These are phyloP conservation scores for Andricus grossulariae DNA, from an alignment of 1,140 invertebrate species.

Conservation along the genomic window DNA sequence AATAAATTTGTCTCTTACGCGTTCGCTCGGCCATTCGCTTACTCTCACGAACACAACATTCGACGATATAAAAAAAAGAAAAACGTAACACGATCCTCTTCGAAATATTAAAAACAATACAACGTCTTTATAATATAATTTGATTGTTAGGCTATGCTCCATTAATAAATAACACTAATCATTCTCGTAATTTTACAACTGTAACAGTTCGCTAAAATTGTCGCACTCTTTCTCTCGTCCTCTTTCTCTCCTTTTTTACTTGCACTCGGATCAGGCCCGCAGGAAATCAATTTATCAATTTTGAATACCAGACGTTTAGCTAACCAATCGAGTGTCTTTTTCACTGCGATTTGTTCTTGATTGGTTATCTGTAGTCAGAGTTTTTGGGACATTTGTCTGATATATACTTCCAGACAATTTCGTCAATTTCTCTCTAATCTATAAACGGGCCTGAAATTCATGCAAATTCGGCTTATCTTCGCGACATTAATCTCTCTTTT, in stretches of 20 bases:
- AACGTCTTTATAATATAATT: constrained; percentile 33
- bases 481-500: constrained; percentile 32
- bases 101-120: constrained; percentile 28
- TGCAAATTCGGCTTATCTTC: constrained; percentile 47
- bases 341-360: background rate
- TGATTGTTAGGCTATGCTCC: constrained; percentile 36
- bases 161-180: constrained; percentile 54
- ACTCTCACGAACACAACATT: constrained; percentile 41
- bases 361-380: constrained; percentile 9
- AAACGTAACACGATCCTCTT: constrained; percentile 29
- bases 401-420: no score
- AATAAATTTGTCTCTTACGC: constrained; percentile 28
- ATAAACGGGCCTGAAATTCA: background rate
- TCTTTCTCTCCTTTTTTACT: constrained; percentile 29
- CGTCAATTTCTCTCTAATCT: no score
- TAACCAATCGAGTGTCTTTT: background rate
- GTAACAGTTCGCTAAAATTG: constrained; percentile 41
- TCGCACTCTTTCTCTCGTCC: constrained; percentile 30
- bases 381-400: no score
- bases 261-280: constrained; percentile 5
- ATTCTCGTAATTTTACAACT: constrained; percentile 46
- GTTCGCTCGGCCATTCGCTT: constrained; percentile 17
- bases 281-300: background rate
- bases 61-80: constrained; percentile 32
- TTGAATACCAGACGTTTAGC: background rate